These are phyloP conservation scores for Apostichopus parvimensis DNA, from an alignment of 35 echinoderm and acorn worm species.

Conservation along the genomic window DNA sequence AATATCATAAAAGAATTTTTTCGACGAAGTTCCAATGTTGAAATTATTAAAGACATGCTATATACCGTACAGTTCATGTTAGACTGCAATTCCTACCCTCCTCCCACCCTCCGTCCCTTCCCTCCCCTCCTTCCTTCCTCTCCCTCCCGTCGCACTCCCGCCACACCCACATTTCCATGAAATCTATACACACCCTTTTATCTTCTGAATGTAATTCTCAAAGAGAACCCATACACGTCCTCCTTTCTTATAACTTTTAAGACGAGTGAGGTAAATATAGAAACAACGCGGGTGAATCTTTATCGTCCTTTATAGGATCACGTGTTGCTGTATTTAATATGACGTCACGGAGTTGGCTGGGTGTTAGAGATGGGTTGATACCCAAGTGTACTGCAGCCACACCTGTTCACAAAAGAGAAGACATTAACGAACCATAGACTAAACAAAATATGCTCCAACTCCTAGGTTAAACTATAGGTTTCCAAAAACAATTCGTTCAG, in stretches of 20 bases:
- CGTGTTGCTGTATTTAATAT: slow-evolving; percentile 72
- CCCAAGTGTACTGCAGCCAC: slow-evolving; percentile 66
- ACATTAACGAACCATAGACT: too few relatives aligned
- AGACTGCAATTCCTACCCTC: too few relatives aligned
- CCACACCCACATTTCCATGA: too few relatives aligned
- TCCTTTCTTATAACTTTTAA: background rate
- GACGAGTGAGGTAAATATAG: slow-evolving; percentile 50
- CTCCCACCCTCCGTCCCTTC: too few relatives aligned
- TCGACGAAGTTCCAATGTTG: too few relatives aligned
- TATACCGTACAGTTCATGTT: too few relatives aligned
- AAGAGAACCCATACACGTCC: background rate
- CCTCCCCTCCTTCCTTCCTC: background rate
- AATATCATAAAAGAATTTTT: too few relatives aligned
- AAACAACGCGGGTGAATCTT: slow-evolving; percentile 62
- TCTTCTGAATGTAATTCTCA: background rate
- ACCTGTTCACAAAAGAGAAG: slow-evolving; percentile 26
- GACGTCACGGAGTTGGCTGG: slow-evolving; percentile 40
- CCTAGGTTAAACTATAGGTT: too few relatives aligned
- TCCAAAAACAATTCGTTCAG: too few relatives aligned
- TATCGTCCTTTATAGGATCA: slow-evolving; percentile 48
- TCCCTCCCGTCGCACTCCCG: too few relatives aligned
- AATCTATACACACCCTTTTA: background rate
- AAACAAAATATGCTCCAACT: too few relatives aligned
- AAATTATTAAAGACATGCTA: too few relatives aligned
- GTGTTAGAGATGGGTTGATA: slow-evolving; percentile 52